phyloP scores from a whole-genome alignment of 2,797 vertebrate genomes.

The Melanotaenia nigrans region DNA sequence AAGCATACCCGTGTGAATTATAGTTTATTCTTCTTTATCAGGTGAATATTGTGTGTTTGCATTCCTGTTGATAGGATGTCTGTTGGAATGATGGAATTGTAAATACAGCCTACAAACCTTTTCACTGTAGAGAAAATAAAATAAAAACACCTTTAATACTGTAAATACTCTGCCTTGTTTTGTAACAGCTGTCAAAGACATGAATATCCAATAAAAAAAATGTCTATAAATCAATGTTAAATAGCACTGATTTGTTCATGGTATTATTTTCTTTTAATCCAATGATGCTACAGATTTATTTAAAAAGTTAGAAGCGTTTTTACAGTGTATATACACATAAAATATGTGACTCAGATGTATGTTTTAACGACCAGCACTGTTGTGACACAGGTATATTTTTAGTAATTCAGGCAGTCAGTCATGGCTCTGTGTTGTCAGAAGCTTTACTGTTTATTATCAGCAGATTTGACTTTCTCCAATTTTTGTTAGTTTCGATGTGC shows the following conservation, averaged over 20 bases:
- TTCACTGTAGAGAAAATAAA: background rate
- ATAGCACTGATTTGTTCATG: background rate
- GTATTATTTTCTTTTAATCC: background rate
- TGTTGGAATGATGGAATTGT: conserved; percentile 22
- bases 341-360: conserved; percentile 11
- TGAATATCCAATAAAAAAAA: conserved; percentile 14
- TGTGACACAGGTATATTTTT: conserved; percentile 10
- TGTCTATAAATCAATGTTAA: background rate
- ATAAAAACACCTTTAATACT: background rate
- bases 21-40: conserved; percentile 9
- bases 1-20: conserved; percentile 9
- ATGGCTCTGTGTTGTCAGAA: conserved; percentile 4
- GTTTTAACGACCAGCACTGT: conserved; percentile 26
- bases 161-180: conserved; percentile 21
- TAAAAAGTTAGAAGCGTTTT: background rate
- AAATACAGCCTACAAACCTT: conserved; percentile 1
- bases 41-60: background rate
- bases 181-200: conserved; percentile 16
- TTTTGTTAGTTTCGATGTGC: conserved; percentile 25
- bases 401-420: background rate
- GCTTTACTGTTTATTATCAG: background rate
- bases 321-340: conserved; percentile 4
- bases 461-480: background rate
- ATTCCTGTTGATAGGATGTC: background rate
- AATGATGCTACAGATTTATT: background rate